Percentiles rank a stretch among this genome's conserved stretches.
These are phyloP conservation scores for Pitangus sulphuratus DNA, from an alignment of 2,797 vertebrate species.

Conservation along the genomic window DNA sequence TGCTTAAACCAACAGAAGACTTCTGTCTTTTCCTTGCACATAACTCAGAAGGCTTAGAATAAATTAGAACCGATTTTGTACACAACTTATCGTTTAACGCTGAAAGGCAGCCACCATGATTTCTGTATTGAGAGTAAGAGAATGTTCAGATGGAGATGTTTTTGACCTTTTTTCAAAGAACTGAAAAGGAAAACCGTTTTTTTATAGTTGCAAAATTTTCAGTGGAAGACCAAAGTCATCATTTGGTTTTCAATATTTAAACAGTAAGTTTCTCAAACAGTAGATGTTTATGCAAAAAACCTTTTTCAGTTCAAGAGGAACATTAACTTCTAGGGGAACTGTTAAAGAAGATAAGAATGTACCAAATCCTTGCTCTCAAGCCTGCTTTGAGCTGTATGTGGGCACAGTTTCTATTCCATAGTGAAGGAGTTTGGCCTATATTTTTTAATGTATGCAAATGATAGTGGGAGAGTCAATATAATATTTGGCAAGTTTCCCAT, in stretches of 20 bases:
- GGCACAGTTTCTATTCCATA: background rate
- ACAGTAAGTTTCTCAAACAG: background rate
- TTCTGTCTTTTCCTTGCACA: conserved; percentile 5
- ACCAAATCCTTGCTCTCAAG: conserved; percentile 22
- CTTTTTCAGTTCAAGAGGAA: background rate
- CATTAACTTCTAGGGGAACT: conserved; percentile 28
- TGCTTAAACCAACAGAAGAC: conserved; percentile 36
- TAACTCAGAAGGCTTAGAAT: conserved; percentile 19
- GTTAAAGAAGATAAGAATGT: conserved; percentile 56
- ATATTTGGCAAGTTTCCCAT: conserved; percentile 49
- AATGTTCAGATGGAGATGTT: background rate
- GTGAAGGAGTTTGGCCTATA: background rate
- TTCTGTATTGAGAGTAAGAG: background rate
- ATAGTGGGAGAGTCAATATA: background rate
- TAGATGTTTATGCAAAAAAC: conserved; percentile 10
- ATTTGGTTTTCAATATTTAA: background rate
- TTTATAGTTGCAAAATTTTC: background rate
- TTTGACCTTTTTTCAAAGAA: background rate
- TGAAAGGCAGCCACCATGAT: background rate
- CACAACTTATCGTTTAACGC: background rate
- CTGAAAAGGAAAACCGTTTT: background rate
- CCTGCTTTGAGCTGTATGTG: conserved; percentile 3
- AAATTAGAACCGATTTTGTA: conserved; percentile 9
- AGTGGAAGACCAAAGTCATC: background rate
- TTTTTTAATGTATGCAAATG: conserved; percentile 50